A percentile compares a stretch with the other conserved stretches of the same genome.
phyloP scores from a whole-genome alignment of 2,113 vertebrate genomes.

The Cynocephalus volans region DNA sequence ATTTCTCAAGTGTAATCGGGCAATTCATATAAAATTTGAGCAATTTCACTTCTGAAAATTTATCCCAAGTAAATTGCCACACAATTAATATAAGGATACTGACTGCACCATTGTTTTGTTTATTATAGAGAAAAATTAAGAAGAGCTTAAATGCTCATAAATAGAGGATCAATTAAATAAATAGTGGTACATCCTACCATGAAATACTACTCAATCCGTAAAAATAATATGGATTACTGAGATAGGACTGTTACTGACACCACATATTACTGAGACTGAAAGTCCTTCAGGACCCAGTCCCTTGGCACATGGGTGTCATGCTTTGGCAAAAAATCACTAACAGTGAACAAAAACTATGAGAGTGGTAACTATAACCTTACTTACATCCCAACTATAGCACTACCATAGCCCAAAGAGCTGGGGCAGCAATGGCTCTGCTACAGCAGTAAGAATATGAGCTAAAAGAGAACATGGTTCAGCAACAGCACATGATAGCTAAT shows the following conservation, averaged over 20 bases:
- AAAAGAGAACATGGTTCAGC: not conserved
- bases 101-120: not conserved
- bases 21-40: slow-evolving; percentile 9
- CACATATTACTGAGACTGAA: not conserved
- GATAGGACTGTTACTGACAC: not conserved
- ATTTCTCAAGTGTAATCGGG: not conserved
- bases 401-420: not conserved
- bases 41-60: slow-evolving; percentile 18
- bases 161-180: not conserved
- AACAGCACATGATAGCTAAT: not conserved
- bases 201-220: not conserved
- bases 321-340: not conserved
- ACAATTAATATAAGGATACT: not conserved
- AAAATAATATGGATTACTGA: not conserved
- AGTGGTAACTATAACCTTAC: not conserved
- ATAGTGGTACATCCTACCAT: not conserved
- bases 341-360: not conserved
- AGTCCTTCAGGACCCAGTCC: not conserved
- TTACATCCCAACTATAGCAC: not conserved
- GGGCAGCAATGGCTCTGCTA: not conserved
- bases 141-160: not conserved
- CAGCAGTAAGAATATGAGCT: not conserved
- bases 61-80: not conserved
- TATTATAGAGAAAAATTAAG: not conserved
- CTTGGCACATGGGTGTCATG: not conserved